Evolutionary conservation across 2,113 vertebrate genomes (phyloP).

Genomic region (Cynocephalus volans): DNA sequence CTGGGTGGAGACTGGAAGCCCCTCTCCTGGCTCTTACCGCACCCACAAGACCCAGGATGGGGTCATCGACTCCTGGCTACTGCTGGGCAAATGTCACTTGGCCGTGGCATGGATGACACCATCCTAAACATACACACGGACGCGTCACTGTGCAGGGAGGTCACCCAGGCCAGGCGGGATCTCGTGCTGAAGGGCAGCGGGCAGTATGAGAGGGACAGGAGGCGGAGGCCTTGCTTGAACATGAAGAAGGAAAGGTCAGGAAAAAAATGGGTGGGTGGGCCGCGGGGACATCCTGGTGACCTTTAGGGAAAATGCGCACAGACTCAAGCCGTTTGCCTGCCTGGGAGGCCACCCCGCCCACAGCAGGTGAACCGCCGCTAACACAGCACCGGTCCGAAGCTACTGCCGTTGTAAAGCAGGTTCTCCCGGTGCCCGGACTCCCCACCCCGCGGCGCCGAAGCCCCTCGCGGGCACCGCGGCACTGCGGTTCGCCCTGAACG

Average conservation of each 20-base stretch:
- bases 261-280: neutral
- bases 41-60: accelerated
- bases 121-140: neutral
- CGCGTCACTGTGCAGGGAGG: neutral
- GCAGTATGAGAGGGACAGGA: neutral
- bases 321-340: neutral
- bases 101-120: neutral
- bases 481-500: too few relatives aligned
- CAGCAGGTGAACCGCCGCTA: neutral
- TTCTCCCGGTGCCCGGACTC: neutral
- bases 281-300: neutral
- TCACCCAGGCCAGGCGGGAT: too few relatives aligned
- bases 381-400: neutral
- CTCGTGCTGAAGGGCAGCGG: neutral
- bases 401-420: neutral
- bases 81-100: neutral
- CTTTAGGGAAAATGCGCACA: neutral
- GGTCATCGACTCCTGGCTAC: neutral
- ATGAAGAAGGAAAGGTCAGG: neutral
- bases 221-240: neutral
- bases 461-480: accelerated
- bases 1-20: neutral
- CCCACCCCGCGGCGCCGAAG: accelerated
- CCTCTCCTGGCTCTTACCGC: too few relatives aligned
- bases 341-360: neutral